phyloP scores from a whole-genome alignment of 2,113 vertebrate species.

The Dromaius novaehollandiae region DNA sequence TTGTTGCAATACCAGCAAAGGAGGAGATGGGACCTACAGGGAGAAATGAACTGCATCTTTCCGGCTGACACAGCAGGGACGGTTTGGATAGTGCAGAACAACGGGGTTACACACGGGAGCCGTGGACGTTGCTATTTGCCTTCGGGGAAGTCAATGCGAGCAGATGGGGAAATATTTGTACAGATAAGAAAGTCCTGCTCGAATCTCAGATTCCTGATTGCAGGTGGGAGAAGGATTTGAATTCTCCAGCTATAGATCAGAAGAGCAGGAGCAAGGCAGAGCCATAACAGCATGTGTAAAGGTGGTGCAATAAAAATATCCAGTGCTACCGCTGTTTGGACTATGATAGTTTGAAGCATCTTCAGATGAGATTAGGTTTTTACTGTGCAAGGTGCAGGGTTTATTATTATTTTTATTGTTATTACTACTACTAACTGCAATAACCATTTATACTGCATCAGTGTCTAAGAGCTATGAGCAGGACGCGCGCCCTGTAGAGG shows the following conservation, averaged over 20 bases:
- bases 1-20: neutral
- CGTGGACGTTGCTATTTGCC: neutral
- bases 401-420: neutral
- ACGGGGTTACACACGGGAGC: neutral
- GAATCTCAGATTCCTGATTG: neutral
- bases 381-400: neutral
- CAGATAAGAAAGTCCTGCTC: neutral
- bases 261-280: neutral
- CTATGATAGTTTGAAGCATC: neutral
- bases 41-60: neutral
- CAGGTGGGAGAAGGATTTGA: neutral
- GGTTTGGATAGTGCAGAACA: neutral
- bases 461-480: neutral
- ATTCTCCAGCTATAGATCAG: neutral
- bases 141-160: neutral
- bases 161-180: neutral
- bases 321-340: neutral
- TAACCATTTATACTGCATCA: neutral
- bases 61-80: neutral
- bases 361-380: neutral
- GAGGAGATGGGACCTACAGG: neutral
- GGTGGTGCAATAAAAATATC: neutral
- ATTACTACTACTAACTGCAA: neutral
- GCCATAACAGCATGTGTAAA: neutral
- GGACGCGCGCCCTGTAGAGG: neutral